Percentiles rank a stretch among this genome's conserved stretches.
phyloP scores from a whole-genome alignment of 2,113 vertebrate species.

The Aythya baeri region DNA sequence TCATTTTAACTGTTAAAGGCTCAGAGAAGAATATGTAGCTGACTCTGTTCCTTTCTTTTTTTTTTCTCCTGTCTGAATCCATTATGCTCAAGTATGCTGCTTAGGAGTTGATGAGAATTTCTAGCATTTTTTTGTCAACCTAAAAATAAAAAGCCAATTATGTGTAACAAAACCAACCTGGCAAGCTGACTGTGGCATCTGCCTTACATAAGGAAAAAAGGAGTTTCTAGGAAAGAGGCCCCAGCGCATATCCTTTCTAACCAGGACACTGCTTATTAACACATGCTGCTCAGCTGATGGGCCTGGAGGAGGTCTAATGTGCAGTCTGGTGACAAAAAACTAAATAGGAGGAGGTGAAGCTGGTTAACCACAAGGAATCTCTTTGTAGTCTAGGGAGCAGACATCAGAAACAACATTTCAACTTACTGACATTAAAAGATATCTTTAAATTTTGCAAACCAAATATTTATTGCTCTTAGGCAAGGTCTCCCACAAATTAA shows the following conservation, averaged over 20 bases:
- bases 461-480: neutral
- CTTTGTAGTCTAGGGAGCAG: constrained; percentile 36
- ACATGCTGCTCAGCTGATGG: neutral
- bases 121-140: neutral
- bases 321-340: constrained; percentile 11
- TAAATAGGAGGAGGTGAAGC: constrained; percentile 7
- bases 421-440: neutral
- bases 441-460: neutral
- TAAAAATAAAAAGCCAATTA: neutral
- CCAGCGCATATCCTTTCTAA: rapidly evolving
- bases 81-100: neutral
- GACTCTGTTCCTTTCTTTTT: neutral
- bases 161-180: neutral
- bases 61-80: neutral
- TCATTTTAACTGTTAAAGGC: neutral
- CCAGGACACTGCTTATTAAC: neutral
- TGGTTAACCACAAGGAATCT: constrained; percentile 7
- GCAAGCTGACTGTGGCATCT: neutral
- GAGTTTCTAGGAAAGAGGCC: constrained; percentile 6
- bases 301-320: neutral
- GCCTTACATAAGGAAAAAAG: neutral
- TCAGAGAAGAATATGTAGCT: neutral
- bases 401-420: neutral
- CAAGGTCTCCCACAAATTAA: neutral
- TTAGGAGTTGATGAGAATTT: constrained; percentile 46